Conservation (phyloP, 1,140 invertebrate genomes). For the Pinna nobilis region DNA sequence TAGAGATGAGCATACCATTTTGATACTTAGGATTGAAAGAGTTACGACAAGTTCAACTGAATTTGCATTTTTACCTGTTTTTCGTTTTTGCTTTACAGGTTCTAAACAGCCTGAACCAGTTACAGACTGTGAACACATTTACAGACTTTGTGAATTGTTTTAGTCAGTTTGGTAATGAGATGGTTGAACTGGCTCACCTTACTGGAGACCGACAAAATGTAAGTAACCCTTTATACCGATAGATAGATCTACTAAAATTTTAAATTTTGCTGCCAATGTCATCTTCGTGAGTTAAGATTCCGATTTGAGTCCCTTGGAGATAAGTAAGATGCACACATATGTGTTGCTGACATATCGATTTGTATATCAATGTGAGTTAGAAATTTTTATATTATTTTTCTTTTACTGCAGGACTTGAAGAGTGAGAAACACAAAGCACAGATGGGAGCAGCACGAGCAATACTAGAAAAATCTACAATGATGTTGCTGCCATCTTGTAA, state of each 20-base stretch:
- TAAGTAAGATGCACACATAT: background rate
- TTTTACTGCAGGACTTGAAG: conserved; percentile 84
- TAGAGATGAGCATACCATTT: too few relatives aligned
- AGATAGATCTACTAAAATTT: too few relatives aligned
- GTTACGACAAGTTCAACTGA: too few relatives aligned
- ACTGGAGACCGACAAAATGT: conserved; percentile 81
- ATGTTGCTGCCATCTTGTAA: conserved; percentile 98
- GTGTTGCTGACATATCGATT: too few relatives aligned
- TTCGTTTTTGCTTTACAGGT: conserved; percentile 68
- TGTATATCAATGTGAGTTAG: too few relatives aligned
- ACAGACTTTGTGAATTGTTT: conserved; percentile 99
- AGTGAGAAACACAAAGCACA: conserved; percentile 95
- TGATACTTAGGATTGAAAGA: too few relatives aligned
- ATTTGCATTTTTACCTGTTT: too few relatives aligned
- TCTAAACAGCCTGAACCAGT: conserved; percentile 72
- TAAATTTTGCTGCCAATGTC: too few relatives aligned
- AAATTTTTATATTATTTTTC: background rate
- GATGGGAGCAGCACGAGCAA: conserved; percentile 94
- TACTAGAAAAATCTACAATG: conserved; percentile 97
- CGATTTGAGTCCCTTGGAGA: background rate
- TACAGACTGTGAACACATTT: conserved; percentile 97
- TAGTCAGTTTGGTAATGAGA: conserved; percentile 97
- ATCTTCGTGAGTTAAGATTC: background rate
- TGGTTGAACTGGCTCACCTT: conserved; percentile 97
- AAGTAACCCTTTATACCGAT: conserved; percentile 39